phyloP scores from a whole-genome alignment of 2,113 vertebrate species.

The Narcine bancroftii region DNA sequence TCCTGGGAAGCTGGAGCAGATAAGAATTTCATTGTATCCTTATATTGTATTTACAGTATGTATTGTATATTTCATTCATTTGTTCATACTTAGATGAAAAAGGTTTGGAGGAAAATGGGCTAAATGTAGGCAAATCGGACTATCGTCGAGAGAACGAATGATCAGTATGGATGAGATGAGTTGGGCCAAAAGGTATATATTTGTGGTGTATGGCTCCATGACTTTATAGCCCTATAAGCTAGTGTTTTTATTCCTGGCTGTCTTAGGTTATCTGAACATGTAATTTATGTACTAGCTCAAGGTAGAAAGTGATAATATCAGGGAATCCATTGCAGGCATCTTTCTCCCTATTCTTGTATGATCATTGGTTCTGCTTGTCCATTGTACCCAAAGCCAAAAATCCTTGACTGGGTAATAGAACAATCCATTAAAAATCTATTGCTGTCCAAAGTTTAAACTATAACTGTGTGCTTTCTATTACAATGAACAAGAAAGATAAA shows the following conservation, averaged over 20 bases:
- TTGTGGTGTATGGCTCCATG: too few relatives aligned
- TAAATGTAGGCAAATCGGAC: too few relatives aligned
- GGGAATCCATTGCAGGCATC: background rate
- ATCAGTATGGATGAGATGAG: too few relatives aligned
- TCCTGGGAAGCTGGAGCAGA: too few relatives aligned
- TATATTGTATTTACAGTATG: too few relatives aligned
- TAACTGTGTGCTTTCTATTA: background rate
- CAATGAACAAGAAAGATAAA: slow-evolving; percentile 18
- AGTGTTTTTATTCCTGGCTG: background rate
- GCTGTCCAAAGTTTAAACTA: background rate
- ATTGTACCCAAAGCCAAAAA: background rate
- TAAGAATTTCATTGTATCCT: too few relatives aligned
- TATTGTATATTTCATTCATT: too few relatives aligned
- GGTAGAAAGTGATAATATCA: background rate
- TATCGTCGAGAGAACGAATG: too few relatives aligned
- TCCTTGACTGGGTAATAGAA: background rate
- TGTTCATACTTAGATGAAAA: too few relatives aligned
- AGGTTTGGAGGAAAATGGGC: too few relatives aligned
- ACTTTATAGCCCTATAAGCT: too few relatives aligned
- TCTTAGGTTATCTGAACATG: background rate
- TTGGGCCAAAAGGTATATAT: too few relatives aligned
- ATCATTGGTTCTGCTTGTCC: background rate
- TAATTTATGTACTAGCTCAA: background rate
- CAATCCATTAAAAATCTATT: background rate
- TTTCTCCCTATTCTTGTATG: background rate